Base-by-base conservation (phyloP, 2,888 invertebrate genomes). In the Cremastobaeus sp. region DNA sequence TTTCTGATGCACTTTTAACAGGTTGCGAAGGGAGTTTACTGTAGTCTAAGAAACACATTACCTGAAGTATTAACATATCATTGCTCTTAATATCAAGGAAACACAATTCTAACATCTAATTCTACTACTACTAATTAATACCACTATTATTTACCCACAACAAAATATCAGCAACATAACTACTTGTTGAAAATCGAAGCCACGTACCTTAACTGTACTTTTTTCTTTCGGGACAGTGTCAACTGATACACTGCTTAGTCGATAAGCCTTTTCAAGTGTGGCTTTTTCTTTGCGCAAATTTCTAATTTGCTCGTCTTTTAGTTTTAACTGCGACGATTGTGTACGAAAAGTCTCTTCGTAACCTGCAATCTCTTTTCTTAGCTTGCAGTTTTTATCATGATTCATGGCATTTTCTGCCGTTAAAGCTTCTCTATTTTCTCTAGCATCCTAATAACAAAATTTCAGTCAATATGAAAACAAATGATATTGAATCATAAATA, bases 321-420 rank as follows among this genome's bases (percentile, higher is more conserved):
- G 47, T 77, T 90, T 89, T 83, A 90, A 88, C 52, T 89, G 89
- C 11, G 90, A 89, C 72, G 89, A 89, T 62, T 89, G 60, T 3
- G 35, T 59, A 4, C 41, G 88, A 79, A 89, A 89, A 82, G 91
- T 89, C 78, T 91, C 90, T 82, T 91, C 90, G 54, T 92, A 86
- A 65, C 89, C 86, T 4, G 88, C 88, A 76, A 91, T 88, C 80
- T 91, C 89, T 45, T 89, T 88, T 47, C 90, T 89, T 80, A 92
- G 83, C 9, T 86, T 84, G 55, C 89, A 83, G 79, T 91, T 86
- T 81, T 89, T 88, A 78, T 91, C 91, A 69, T 90, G 88, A 80
- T 92, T 90, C 8, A 89, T 84, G 54, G 90, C 91, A 68, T 92
- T 91, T 86, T 90, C 90, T 77, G 89, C 89, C 11, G 91, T 90